Evolutionary conservation across 2,797 vertebrate genomes (phyloP).

Genomic region (Syngnathus rostellatus): DNA sequence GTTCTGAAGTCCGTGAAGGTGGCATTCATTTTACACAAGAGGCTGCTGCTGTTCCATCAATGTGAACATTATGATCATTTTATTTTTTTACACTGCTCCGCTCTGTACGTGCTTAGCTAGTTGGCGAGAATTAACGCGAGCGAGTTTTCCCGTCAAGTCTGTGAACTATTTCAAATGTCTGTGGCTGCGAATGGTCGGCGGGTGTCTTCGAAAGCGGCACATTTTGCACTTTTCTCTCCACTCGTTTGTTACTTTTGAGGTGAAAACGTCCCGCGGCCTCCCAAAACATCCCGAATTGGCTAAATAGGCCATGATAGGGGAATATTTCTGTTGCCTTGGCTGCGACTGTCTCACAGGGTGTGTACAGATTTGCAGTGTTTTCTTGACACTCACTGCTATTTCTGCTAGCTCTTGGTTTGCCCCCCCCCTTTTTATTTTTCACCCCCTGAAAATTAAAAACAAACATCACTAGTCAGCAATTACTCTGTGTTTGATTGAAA

Average conservation of each 20-base stretch:
- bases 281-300: constrained; percentile 13
- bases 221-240: constrained; percentile 50
- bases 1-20: constrained; percentile 4
- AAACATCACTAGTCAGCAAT: constrained; percentile 30
- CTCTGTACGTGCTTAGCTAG: constrained; percentile 14
- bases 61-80: constrained; percentile 8
- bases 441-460: constrained; percentile 63
- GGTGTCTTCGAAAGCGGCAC: constrained; percentile 8
- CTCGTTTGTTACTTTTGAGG: constrained; percentile 26
- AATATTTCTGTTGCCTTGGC: constrained; percentile 17
- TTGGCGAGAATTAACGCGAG: neutral
- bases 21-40: constrained; percentile 13
- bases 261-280: constrained; percentile 32
- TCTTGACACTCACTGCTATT: constrained; percentile 40
- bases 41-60: constrained; percentile 6
- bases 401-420: constrained; percentile 45
- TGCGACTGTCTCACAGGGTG: constrained; percentile 28
- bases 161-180: neutral
- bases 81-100: constrained; percentile 6
- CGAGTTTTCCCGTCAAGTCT: neutral
- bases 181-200: constrained; percentile 10
- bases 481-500: neutral
- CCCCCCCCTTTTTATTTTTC: constrained; percentile 28
- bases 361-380: constrained; percentile 34
- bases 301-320: constrained; percentile 8